Conservation (phyloP, 2,113 vertebrate genomes). For the Morone chrysops region DNA sequence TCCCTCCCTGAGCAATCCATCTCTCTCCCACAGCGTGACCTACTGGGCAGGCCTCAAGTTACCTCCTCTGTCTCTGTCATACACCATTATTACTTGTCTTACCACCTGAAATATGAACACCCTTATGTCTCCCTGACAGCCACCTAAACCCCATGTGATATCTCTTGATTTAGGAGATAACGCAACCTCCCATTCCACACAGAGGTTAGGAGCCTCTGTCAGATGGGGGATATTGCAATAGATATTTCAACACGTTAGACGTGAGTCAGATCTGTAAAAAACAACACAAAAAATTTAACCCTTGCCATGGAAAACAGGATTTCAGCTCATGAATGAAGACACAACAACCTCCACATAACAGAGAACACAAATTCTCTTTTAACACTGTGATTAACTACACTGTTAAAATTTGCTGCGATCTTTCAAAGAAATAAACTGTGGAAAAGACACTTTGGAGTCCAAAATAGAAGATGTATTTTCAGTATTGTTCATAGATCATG, state of each 20-base stretch:
- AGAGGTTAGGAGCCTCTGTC: constrained; percentile 45
- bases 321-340: constrained; percentile 19
- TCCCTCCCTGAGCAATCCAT: constrained; percentile 71
- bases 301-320: background rate
- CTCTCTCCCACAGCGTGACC: constrained; percentile 75
- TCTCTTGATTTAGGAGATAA: constrained; percentile 70
- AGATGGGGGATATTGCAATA: constrained; percentile 71
- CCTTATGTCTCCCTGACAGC: constrained; percentile 63
- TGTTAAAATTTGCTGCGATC: background rate
- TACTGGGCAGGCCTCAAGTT: constrained; percentile 74
- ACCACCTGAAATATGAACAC: constrained; percentile 78
- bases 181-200: constrained; percentile 42
- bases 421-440: background rate
- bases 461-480: background rate
- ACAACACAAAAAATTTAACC: constrained; percentile 33
- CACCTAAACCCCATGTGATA: constrained; percentile 40
- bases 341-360: no score
- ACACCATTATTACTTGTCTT: constrained; percentile 75
- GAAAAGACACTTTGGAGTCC: background rate
- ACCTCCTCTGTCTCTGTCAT: constrained; percentile 79
- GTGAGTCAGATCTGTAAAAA: constrained; percentile 58
- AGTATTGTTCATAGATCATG: background rate
- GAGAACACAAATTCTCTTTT: background rate
- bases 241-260: constrained; percentile 72
- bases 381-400: background rate